A percentile compares a stretch with the other conserved stretches of the same genome.
These are phyloP conservation scores for Eospalax fontanierii DNA, from an alignment of 2,797 vertebrate species.

Conservation along the genomic window DNA sequence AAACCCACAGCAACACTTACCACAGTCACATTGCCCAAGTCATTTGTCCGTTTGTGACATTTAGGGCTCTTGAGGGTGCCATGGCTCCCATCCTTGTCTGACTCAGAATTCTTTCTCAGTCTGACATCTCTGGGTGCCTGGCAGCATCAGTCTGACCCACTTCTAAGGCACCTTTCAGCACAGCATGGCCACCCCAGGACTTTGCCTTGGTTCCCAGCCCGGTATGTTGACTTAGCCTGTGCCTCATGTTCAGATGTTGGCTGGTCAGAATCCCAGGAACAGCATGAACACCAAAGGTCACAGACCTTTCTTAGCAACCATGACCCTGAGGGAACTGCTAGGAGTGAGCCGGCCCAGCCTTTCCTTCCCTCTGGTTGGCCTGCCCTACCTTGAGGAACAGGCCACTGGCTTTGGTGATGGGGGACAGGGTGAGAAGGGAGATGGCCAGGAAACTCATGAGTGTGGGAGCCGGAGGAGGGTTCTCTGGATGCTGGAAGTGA, in stretches of 20 bases:
- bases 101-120: constrained; percentile 77
- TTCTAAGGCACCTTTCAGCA: not conserved
- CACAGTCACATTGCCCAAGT: constrained; percentile 46
- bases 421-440: not conserved
- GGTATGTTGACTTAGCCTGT: not conserved
- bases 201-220: not conserved
- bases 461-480: too few relatives aligned
- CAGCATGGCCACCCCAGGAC: not conserved
- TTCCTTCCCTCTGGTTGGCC: not conserved
- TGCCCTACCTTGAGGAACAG: accelerated
- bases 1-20: not conserved
- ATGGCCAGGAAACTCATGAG: not conserved
- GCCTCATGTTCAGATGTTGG: constrained; percentile 1
- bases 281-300: not conserved
- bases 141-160: constrained; percentile 44
- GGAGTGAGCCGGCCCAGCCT: not conserved
- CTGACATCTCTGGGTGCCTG: constrained; percentile 53
- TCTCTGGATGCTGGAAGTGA: not conserved
- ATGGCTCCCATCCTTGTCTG: constrained; percentile 48
- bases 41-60: constrained; percentile 40
- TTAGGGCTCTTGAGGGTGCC: not conserved
- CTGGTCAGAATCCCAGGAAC: not conserved
- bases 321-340: not conserved
- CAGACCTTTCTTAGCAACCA: not conserved
- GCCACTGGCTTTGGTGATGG: not conserved